Evolutionary conservation across 2,113 vertebrate genomes (phyloP).

Genomic region (Halichoerus grypus): DNA sequence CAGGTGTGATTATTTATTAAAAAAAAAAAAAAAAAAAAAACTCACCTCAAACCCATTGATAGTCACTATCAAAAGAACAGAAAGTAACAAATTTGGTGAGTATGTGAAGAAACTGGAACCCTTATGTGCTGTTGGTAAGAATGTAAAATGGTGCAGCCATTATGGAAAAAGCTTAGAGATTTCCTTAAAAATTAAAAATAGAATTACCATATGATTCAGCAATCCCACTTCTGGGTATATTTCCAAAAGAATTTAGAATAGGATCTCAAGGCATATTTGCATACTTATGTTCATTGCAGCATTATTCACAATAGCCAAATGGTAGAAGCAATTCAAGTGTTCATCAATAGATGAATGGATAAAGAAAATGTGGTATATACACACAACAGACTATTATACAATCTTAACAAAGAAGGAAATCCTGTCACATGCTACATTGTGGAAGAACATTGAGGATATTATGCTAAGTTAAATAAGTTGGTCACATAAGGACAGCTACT

Average conservation of each 20-base stretch:
- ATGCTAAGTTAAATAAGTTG: neutral
- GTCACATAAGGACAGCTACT: neutral
- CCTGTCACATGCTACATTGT: neutral
- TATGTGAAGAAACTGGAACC: neutral
- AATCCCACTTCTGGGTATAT: neutral
- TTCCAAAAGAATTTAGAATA: neutral
- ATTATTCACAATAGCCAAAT: neutral
- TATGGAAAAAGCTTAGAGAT: neutral
- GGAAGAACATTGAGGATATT: neutral
- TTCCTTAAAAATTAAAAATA: neutral
- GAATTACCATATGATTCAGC: neutral
- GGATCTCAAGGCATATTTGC: neutral
- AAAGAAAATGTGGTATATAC: neutral
- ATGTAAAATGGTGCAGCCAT: neutral
- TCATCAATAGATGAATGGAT: neutral
- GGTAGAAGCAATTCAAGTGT: neutral
- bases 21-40: neutral
- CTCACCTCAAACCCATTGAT: neutral
- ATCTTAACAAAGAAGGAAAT: neutral
- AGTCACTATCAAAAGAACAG: neutral
- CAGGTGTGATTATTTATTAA: conserved; percentile 60
- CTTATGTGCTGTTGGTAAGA: neutral
- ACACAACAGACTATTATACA: neutral
- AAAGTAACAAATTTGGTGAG: neutral
- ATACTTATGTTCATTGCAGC: neutral